A percentile compares a stretch with the other conserved stretches of the same genome.
Conservation (phyloP, 2,797 vertebrate species). For the Aldrovandia affinis region DNA sequence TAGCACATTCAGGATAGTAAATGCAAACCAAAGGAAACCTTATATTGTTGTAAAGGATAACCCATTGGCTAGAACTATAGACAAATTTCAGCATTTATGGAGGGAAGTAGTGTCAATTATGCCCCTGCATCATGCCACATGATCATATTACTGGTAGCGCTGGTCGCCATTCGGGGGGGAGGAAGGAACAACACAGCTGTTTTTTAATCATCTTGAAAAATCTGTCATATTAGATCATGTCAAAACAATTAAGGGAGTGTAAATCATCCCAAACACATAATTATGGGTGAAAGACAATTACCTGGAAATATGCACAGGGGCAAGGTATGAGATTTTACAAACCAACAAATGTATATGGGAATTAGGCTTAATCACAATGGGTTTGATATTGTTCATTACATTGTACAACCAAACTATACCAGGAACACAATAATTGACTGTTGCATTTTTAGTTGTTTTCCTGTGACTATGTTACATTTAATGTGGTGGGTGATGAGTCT, state of each 20-base stretch:
- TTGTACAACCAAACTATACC: not conserved
- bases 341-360: not conserved
- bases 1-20: no score
- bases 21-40: no score
- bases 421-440: not conserved
- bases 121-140: no score
- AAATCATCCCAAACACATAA: not conserved
- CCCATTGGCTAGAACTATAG: no score
- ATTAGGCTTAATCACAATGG: not conserved
- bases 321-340: not conserved
- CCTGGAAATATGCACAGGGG: not conserved
- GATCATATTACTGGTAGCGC: no score
- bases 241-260: not conserved
- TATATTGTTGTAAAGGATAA: no score
- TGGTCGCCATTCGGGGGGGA: no score
- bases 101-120: no score
- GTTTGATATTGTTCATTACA: not conserved
- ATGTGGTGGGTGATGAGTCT: no score
- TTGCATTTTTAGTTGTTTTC: not conserved
- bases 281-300: slow-evolving; percentile 8
- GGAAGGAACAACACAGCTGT: not conserved
- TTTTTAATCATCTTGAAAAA: slow-evolving; percentile 9
- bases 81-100: no score
- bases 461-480: no score
- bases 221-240: not conserved